These are phyloP conservation scores for Eucera pruinosa DNA, from an alignment of 2,888 invertebrate genomes.

Conservation along the genomic window DNA sequence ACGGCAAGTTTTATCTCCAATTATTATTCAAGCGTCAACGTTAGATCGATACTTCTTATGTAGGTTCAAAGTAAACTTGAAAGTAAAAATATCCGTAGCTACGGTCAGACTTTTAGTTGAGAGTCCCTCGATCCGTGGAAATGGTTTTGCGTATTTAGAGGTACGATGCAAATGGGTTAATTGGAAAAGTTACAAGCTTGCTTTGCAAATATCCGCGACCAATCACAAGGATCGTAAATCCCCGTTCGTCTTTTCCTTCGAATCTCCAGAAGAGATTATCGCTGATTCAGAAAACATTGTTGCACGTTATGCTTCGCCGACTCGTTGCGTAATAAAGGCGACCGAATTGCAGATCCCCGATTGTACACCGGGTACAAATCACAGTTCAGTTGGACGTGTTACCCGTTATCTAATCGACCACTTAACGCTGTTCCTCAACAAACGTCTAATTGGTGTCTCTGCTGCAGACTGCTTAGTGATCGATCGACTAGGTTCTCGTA, in stretches of 20 bases:
- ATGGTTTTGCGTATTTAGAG: too few relatives aligned
- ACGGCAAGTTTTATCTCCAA: too few relatives aligned
- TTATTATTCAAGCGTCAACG: too few relatives aligned
- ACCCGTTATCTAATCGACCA: constrained; percentile 65
- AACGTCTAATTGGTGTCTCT: constrained; percentile 2
- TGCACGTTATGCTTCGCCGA: constrained; percentile 16
- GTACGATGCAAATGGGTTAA: too few relatives aligned
- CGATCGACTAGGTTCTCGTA: background rate
- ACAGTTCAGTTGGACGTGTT: constrained; percentile 1
- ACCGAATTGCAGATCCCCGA: background rate
- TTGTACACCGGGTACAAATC: background rate
- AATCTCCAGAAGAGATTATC: background rate
- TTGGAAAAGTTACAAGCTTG: background rate
- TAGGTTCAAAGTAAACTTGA: too few relatives aligned
- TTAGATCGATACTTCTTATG: too few relatives aligned
- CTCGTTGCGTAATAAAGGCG: constrained; percentile 28
- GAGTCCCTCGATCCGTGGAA: too few relatives aligned
- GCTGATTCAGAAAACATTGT: constrained; percentile 5
- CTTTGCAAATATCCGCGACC: background rate
- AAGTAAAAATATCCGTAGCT: too few relatives aligned
- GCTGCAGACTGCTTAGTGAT: constrained; percentile 6
- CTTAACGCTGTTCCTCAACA: constrained; percentile 35
- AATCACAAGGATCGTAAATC: too few relatives aligned
- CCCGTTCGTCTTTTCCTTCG: too few relatives aligned
- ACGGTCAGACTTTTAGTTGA: too few relatives aligned